These are phyloP conservation scores for Stratiolaelaps scimitus DNA, from an alignment of 1,140 invertebrate species.

Conservation along the genomic window DNA sequence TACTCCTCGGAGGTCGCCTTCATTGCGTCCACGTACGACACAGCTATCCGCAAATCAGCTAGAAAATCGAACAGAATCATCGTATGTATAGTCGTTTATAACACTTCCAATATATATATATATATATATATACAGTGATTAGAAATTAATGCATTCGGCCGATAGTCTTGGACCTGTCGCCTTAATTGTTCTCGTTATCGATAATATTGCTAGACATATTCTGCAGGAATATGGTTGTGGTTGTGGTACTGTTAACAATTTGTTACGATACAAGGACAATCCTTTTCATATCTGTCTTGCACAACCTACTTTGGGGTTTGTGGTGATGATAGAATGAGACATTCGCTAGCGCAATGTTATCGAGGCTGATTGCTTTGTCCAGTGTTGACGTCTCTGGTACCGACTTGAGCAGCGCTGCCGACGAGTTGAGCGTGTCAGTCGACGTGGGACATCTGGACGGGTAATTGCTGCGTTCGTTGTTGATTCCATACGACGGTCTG, in stretches of 20 bases:
- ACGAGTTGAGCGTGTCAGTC: not conserved
- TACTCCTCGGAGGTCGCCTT: conserved; percentile 11
- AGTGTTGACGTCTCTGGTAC: conserved; percentile 4
- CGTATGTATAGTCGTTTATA: no score
- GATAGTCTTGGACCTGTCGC: no score
- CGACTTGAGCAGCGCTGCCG: not conserved
- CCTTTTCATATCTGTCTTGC: no score
- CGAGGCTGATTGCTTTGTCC: conserved; percentile 27
- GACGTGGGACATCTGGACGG: not conserved
- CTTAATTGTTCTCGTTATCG: not conserved
- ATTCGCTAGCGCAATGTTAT: conserved; percentile 18
- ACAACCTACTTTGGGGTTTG: conserved; percentile 9
- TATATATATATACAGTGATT: no score
- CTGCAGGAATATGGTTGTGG: not conserved
- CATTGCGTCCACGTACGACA: conserved; percentile 26
- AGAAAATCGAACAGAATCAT: not conserved
- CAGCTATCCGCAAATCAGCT: conserved; percentile 22
- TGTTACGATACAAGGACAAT: no score
- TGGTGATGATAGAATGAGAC: conserved; percentile 9
- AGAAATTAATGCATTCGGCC: no score
- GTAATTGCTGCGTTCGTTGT: no score
- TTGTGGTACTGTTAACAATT: no score
- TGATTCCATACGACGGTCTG: no score
- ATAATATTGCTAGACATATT: not conserved
- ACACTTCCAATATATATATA: no score